Conservation (phyloP, 2,113 vertebrate species). For the Channa maculata region DNA sequence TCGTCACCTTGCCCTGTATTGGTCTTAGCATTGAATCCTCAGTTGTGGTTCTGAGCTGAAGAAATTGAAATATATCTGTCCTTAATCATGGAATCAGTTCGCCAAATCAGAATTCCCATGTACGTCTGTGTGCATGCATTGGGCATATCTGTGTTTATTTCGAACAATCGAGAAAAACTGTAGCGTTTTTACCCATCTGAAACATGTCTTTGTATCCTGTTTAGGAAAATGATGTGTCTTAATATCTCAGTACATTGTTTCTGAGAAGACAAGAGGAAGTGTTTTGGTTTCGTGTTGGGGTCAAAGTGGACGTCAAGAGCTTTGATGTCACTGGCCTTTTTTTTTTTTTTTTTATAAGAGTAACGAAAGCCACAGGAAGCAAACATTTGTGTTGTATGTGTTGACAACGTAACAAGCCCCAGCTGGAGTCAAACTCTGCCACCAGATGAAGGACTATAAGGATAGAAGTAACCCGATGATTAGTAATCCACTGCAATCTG, state of each 20-base stretch:
- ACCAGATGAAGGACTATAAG: constrained; percentile 20
- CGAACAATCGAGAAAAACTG: constrained; percentile 59
- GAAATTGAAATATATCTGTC: background rate
- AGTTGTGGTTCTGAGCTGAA: constrained; percentile 21
- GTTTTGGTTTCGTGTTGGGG: constrained; percentile 3
- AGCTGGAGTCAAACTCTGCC: constrained; percentile 19
- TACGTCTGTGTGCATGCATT: constrained; percentile 12
- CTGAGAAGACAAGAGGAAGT: constrained; percentile 16
- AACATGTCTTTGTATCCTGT: constrained; percentile 28
- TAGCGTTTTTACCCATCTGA: constrained; percentile 45
- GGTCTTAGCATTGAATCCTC: constrained; percentile 33
- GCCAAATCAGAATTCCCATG: constrained; percentile 25
- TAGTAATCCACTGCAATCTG: constrained; percentile 37
- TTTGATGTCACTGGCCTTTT: constrained; percentile 12
- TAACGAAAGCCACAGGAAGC: constrained; percentile 27
- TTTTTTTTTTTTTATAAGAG: no score
- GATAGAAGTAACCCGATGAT: constrained; percentile 7
- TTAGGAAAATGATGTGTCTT: constrained; percentile 30
- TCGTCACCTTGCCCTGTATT: constrained; percentile 15
- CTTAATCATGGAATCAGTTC: constrained; percentile 18
- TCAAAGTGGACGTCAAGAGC: constrained; percentile 19
- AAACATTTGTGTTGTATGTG: constrained; percentile 44
- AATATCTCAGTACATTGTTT: constrained; percentile 20
- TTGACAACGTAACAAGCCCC: constrained; percentile 70
- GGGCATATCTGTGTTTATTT: constrained; percentile 47